Conservation (phyloP, 2,888 invertebrate genomes). For the Cybosia mesomella region DNA sequence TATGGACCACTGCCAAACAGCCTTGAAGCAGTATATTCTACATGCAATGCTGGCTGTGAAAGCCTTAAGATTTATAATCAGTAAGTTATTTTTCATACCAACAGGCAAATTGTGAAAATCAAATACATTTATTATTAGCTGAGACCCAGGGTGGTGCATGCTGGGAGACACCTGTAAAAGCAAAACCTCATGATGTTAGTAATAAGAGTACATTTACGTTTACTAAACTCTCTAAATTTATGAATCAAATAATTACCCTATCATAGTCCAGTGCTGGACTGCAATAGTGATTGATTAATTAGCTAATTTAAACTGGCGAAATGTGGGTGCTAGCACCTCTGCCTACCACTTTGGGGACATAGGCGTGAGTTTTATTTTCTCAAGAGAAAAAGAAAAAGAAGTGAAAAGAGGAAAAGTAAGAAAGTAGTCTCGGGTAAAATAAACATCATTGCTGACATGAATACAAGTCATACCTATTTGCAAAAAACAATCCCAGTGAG, state of each 20-base stretch:
- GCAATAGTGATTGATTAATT: too few species aligned
- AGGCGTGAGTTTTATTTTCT: too few species aligned
- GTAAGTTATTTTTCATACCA: neutral
- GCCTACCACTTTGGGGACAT: too few species aligned
- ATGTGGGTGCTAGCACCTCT: too few species aligned
- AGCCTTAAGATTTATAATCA: too few species aligned
- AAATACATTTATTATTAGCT: neutral
- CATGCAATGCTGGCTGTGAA: too few species aligned
- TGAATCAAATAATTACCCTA: neutral
- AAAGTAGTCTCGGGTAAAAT: neutral
- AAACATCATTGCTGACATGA: neutral
- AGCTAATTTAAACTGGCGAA: too few species aligned
- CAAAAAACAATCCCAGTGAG: neutral
- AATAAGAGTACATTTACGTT: neutral
- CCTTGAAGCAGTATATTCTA: too few species aligned
- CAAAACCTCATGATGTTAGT: constrained; percentile 7
- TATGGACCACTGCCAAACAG: too few species aligned
- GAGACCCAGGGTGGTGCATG: neutral
- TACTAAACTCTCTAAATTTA: neutral
- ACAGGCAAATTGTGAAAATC: neutral
- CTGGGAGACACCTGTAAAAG: constrained; percentile 7
- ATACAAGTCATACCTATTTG: neutral
- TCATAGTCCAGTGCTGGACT: neutral
- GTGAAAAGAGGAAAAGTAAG: neutral
- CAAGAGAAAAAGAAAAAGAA: too few species aligned